These are phyloP conservation scores for Gortyna flavago DNA, from an alignment of 2,888 invertebrate genomes.

Conservation along the genomic window DNA sequence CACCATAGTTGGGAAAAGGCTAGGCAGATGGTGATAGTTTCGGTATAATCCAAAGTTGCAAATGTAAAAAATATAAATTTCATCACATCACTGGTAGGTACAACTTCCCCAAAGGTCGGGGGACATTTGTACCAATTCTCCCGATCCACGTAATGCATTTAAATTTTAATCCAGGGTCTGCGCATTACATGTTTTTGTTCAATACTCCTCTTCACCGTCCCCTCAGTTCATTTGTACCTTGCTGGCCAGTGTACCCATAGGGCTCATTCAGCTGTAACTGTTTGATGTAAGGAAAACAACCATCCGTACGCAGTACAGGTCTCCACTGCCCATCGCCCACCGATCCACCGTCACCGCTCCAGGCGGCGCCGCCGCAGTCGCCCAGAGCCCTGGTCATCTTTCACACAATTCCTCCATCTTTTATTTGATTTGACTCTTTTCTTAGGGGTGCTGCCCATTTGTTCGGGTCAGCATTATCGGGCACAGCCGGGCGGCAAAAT, in stretches of 20 bases:
- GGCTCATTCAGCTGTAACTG: not conserved
- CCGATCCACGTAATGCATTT: not conserved
- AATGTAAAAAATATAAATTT: not conserved
- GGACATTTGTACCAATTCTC: too few relatives aligned
- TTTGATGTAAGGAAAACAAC: not conserved
- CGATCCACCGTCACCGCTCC: too few relatives aligned
- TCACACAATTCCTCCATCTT: conserved; percentile 4
- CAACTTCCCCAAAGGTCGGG: too few relatives aligned
- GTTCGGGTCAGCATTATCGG: not conserved
- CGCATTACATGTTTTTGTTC: not conserved
- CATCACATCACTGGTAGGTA: not conserved
- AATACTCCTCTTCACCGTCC: not conserved
- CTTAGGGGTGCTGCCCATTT: not conserved
- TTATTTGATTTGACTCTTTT: not conserved
- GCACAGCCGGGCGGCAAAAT: not conserved
- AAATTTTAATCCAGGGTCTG: not conserved
- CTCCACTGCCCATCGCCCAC: too few relatives aligned
- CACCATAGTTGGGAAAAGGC: too few relatives aligned
- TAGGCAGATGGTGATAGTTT: too few relatives aligned
- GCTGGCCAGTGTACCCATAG: not conserved
- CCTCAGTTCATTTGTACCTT: not conserved
- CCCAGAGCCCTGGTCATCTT: not conserved
- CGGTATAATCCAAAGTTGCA: not conserved
- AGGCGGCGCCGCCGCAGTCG: too few relatives aligned
- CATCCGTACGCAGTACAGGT: not conserved